Base-by-base conservation (phyloP, 1,140 invertebrate genomes). In the Grapholita molesta region DNA sequence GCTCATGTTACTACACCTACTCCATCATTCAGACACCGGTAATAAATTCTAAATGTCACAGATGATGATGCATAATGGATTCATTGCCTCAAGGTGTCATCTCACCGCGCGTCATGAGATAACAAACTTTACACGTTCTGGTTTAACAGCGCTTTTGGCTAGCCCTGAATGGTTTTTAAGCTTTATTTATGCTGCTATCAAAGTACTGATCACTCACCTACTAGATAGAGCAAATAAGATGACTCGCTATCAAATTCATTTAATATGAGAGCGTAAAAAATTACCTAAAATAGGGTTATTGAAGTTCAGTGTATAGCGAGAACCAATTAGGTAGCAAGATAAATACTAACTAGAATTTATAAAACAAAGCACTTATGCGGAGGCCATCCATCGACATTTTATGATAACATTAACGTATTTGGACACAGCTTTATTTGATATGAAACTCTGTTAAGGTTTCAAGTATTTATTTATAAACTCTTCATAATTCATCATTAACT, bases 21-120 rank as follows among this genome's bases (percentile, higher is more conserved):
- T 79, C 74, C 74, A 80, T 85, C 79, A 80, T 73, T 71, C 65
- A 70, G 77, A 79, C 78, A 79, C 74, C 68, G 74, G 79, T 77
- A 83, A 84, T 85, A 85, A 83, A 87, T 84, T 82, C 75, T 78
- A 78, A 84, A 84, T 82, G 82, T 84, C 85, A 84, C 71, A 77
- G 72, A 82, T 77, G 80, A 87, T 83, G 79, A 83, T 79, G 76
- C 75, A 81, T 85, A 84, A 83, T 84, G 74, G 74, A 80, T 82
- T 75, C 71, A 68, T 71, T 66, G 81, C 85, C 74, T 73, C 69
- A 65, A 80, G 76, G 72, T 79, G 75, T 73, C 75, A 75, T 70
- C 71, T 68, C 28, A 21, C 15, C 55, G 52, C 18, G 65, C 68
- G 55, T 61, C 69, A 73, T 64, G 53, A 73, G 55, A 61, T 28